A percentile compares a stretch with the other conserved stretches of the same genome.
Evolutionary conservation across 2,888 invertebrate species (phyloP).

Genomic region (Crocallis elinguaria): DNA sequence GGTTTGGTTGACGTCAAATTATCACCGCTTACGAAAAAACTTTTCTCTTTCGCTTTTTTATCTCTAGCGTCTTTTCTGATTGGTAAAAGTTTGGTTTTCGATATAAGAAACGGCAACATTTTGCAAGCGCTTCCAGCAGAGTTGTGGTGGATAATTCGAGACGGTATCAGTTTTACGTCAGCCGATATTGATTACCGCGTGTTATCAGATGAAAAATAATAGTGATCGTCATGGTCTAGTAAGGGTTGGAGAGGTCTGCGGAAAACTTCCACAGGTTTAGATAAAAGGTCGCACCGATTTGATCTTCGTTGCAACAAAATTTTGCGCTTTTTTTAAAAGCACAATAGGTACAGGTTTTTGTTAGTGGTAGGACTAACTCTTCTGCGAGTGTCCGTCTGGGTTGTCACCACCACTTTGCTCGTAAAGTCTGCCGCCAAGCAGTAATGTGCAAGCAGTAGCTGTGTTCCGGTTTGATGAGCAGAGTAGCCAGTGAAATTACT

Average conservation of each 20-base stretch:
- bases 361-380: no score
- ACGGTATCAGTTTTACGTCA: slow-evolving; percentile 15
- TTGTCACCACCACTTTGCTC: no score
- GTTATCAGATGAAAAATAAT: slow-evolving; percentile 43
- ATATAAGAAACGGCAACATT: slow-evolving; percentile 74
- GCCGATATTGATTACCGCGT: slow-evolving; percentile 44
- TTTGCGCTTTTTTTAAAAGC: no score
- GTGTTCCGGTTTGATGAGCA: no score
- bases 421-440: no score
- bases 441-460: no score
- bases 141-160: neutral
- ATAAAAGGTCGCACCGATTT: slow-evolving; percentile 13
- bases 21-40: slow-evolving; percentile 57
- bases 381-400: no score
- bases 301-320: no score
- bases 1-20: slow-evolving; percentile 54
- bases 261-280: slow-evolving; percentile 33
- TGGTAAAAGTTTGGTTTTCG: slow-evolving; percentile 68
- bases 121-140: neutral
- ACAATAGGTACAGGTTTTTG: no score
- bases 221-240: slow-evolving; percentile 51
- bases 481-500: no score
- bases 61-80: slow-evolving; percentile 54
- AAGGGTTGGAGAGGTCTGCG: slow-evolving; percentile 44
- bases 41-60: slow-evolving; percentile 52